Evolutionary conservation across 2,888 invertebrate species (phyloP).

Genomic region (Drosophila yooni): DNA sequence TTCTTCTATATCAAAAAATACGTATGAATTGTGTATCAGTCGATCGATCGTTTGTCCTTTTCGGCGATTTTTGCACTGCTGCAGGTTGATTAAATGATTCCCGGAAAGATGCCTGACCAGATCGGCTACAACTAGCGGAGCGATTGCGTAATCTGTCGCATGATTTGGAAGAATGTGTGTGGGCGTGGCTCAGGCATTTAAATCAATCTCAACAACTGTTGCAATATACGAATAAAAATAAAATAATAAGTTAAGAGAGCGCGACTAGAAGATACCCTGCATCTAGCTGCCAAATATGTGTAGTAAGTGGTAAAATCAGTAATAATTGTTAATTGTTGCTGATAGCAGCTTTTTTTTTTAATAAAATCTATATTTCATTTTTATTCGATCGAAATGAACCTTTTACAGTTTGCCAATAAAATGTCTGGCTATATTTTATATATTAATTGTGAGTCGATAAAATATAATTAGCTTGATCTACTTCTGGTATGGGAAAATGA

Average conservation of each 20-base stretch:
- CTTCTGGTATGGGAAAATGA: not conserved
- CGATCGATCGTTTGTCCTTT: not conserved
- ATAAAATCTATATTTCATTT: not conserved
- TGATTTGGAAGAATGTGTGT: not conserved
- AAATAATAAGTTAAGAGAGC: not conserved
- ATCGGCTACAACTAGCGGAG: not conserved
- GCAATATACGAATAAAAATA: not conserved
- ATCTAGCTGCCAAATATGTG: not conserved
- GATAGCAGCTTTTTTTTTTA: not conserved
- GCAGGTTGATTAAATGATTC: not conserved
- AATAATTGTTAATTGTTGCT: not conserved
- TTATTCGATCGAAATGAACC: not conserved
- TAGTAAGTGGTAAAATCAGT: not conserved
- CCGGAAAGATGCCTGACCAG: not conserved
- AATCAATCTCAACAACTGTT: slow-evolving; percentile 2
- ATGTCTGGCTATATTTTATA: not conserved
- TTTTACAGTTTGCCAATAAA: too few species aligned
- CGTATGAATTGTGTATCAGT: not conserved
- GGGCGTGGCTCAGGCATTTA: not conserved
- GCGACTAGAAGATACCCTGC: not conserved
- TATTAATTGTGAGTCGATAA: not conserved
- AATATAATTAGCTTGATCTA: not conserved
- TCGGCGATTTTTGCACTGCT: not conserved
- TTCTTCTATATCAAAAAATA: not conserved
- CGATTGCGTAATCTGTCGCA: not conserved